Base-by-base conservation (phyloP, 1,140 invertebrate species). In the Cylas formicarius region DNA sequence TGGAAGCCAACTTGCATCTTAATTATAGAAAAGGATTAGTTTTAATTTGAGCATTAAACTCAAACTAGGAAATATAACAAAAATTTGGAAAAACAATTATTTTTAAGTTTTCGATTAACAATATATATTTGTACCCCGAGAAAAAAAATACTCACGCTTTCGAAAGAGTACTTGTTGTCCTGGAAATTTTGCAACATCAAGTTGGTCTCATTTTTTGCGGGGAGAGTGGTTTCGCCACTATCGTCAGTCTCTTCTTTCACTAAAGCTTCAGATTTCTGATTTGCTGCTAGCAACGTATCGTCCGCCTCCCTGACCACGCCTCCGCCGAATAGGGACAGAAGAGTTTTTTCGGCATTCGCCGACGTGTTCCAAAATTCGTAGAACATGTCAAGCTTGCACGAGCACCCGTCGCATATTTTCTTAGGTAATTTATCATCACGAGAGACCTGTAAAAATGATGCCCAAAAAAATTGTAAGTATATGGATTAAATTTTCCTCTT, bases 361-460 rank as follows among this genome's bases (percentile, higher is more conserved):
- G 70, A 71, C 36, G 70, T 74, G 57, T 74, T 74, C 66, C 72
- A 75, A 65, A 75, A 78, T 57, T 74, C 67, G 60, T 75, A 75
- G 52, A 72, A 67, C 55, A 71, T 67, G 58, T 75, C 73, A 67
- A 78, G 66, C 69, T 76, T 77, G 55, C 71, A 72, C 44, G 71
- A 67, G 58, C 76, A 78, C 19, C 68, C 69, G 51, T 74, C 69
- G 55, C 76, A 77, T 63, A 78, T 74, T 56, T 74, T 76, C 59
- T 75, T 76, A 27, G 75, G 74, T 62, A 78, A 63, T 60, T 72
- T 72, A 48, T 77, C 74, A 50, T 75, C 70, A 56, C 65, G 63
- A 7, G 63, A 63, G 18, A 77, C 67, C 75, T 77, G 56, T 17
- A 68, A 64, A 40, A 52, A 58, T 38, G 13, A n/a, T n/a, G n/a